A percentile compares a stretch with the other conserved stretches of the same genome.
phyloP scores from a whole-genome alignment of 2,113 vertebrate species.

The Aramus guarauna region DNA sequence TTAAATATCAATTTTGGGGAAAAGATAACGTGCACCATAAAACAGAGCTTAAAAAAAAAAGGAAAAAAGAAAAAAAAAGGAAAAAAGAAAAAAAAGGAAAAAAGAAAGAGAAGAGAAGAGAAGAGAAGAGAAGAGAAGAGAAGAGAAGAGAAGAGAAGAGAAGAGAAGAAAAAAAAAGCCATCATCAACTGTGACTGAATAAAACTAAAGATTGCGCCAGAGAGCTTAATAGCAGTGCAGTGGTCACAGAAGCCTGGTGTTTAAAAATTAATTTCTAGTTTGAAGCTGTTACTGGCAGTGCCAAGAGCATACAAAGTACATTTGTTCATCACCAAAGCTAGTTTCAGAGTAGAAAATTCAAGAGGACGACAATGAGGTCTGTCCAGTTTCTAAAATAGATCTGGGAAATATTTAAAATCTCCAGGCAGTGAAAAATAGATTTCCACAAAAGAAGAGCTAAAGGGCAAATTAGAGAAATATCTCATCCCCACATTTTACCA shows the following conservation, averaged over 20 bases:
- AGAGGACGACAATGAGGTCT: slow-evolving; percentile 38
- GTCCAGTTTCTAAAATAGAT: slow-evolving; percentile 34
- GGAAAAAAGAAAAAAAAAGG: background rate
- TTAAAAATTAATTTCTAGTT: slow-evolving; percentile 73
- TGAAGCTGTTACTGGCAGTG: slow-evolving; percentile 51
- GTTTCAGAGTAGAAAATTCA: slow-evolving; percentile 35
- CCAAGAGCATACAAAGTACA: slow-evolving; percentile 52
- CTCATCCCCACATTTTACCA: background rate
- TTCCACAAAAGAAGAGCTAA: slow-evolving; percentile 22
- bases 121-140: too few relatives aligned
- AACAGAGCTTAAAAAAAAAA: background rate
- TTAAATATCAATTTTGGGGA: slow-evolving; percentile 61
- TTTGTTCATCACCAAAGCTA: slow-evolving; percentile 50
- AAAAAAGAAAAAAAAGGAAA: too few relatives aligned
- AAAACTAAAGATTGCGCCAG: slow-evolving; percentile 40
- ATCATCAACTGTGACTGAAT: slow-evolving; percentile 21
- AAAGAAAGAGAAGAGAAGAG: too few relatives aligned
- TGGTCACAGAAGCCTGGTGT: slow-evolving; percentile 56
- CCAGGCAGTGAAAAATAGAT: slow-evolving; percentile 24
- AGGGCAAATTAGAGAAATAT: slow-evolving; percentile 39
- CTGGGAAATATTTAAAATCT: slow-evolving; percentile 19
- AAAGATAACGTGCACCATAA: slow-evolving; percentile 48
- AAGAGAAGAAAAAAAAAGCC: background rate
- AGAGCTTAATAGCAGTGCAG: slow-evolving; percentile 55
- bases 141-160: background rate